Evolutionary conservation across 2,113 vertebrate species (phyloP).

Genomic region (Sterna hirundo): DNA sequence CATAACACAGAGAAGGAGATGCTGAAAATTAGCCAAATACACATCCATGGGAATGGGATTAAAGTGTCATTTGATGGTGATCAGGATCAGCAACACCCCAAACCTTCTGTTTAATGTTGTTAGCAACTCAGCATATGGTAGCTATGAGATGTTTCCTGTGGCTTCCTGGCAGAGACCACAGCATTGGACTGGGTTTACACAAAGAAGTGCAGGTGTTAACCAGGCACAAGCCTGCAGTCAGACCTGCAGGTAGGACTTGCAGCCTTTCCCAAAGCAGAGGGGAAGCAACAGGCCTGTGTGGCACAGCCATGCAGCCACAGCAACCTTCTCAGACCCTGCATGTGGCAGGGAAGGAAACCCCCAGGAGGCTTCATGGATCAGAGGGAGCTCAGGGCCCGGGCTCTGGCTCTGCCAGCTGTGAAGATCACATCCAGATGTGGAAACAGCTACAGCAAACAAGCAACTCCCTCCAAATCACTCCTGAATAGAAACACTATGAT

Average conservation of each 20-base stretch:
- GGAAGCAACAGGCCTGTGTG: not conserved
- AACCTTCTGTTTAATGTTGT: not conserved
- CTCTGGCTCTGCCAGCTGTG: not conserved
- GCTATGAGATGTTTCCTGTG: not conserved
- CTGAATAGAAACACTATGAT: not conserved
- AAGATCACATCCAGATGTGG: not conserved
- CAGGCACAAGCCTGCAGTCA: not conserved
- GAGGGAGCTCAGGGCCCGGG: not conserved
- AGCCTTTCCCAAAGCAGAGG: not conserved
- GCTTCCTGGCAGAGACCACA: not conserved
- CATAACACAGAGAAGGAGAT: not conserved
- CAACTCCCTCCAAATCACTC: not conserved
- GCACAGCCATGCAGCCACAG: rapidly evolving
- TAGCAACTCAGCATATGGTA: not conserved
- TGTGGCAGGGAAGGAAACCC: not conserved
- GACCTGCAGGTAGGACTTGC: not conserved
- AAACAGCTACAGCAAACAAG: not conserved
- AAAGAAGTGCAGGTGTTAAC: not conserved
- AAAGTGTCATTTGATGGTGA: not conserved
- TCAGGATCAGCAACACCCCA: not conserved
- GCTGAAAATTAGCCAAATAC: not conserved
- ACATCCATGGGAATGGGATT: not conserved
- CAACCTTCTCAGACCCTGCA: not conserved
- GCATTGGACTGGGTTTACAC: not conserved
- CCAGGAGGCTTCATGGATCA: not conserved